phyloP scores from a whole-genome alignment of 2,797 vertebrate genomes.

The Brachymystax lenok region DNA sequence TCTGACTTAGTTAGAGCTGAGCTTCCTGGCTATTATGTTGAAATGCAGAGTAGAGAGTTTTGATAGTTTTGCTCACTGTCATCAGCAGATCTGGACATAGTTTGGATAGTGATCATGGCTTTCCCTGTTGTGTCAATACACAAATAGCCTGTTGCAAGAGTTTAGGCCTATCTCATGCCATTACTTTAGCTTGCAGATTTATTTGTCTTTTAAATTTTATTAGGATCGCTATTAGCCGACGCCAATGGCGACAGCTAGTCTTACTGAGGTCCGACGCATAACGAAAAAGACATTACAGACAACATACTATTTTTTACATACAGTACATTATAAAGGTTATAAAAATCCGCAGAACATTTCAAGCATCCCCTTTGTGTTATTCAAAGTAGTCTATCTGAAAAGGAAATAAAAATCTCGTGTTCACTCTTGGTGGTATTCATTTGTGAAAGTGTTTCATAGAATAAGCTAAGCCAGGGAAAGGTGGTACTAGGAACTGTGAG shows the following conservation, averaged over 20 bases:
- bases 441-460: constrained; percentile 58
- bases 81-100: not conserved
- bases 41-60: constrained; percentile 51
- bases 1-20: constrained; percentile 38
- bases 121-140: constrained; percentile 6
- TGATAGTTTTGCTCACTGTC: constrained; percentile 31
- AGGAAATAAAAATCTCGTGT: constrained; percentile 47
- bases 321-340: too few species aligned
- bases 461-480: constrained; percentile 35
- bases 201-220: too few species aligned
- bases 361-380: constrained; percentile 58
- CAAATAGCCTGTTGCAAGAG: too few species aligned
- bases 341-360: constrained; percentile 21
- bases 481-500: constrained; percentile 34
- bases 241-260: too few species aligned
- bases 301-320: too few species aligned
- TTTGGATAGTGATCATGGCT: constrained; percentile 26
- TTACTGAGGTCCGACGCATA: too few species aligned
- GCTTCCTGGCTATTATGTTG: constrained; percentile 46
- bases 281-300: too few species aligned
- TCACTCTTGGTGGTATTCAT: constrained; percentile 52
- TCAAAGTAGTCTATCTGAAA: constrained; percentile 46
- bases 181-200: too few species aligned
- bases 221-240: too few species aligned
- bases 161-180: too few species aligned